Evolutionary conservation across 1,140 invertebrate species (phyloP).

Genomic region (Aphelinus atriplicis): DNA sequence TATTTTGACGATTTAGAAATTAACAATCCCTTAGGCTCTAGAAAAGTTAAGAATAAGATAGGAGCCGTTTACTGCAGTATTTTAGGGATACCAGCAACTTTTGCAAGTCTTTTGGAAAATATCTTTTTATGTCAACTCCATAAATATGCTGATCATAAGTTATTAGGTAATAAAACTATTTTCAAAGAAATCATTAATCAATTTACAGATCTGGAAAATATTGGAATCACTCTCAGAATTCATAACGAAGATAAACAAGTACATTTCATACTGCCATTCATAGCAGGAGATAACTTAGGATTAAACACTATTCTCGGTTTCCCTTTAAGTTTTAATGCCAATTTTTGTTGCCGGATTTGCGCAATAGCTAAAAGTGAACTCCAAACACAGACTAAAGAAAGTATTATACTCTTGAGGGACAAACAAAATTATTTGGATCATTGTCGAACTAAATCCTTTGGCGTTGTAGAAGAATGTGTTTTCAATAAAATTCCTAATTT

Average conservation of each 20-base stretch:
- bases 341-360: slow-evolving; percentile 14
- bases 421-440: no score
- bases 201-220: slow-evolving; percentile 21
- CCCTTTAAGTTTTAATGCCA: slow-evolving; percentile 5
- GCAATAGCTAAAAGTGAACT: neutral
- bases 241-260: slow-evolving; percentile 20
- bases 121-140: slow-evolving; percentile 36
- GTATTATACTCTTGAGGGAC: neutral
- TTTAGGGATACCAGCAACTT: slow-evolving; percentile 29
- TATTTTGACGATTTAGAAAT: slow-evolving; percentile 38
- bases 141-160: slow-evolving; percentile 33
- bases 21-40: slow-evolving; percentile 39
- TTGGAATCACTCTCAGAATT: slow-evolving; percentile 32
- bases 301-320: slow-evolving; percentile 18
- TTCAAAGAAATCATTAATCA: slow-evolving; percentile 31
- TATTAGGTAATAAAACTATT: slow-evolving; percentile 25
- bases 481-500: slow-evolving; percentile 9
- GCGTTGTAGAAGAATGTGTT: no score
- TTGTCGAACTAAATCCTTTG: no score
- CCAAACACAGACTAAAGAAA: neutral
- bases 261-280: slow-evolving; percentile 39
- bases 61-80: slow-evolving; percentile 32
- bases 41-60: slow-evolving; percentile 37
- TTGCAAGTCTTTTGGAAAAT: slow-evolving; percentile 39
- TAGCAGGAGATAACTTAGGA: slow-evolving; percentile 9